Percentiles rank a stretch among this genome's conserved stretches.
Evolutionary conservation across 92 coral and sea anemone species (phyloP).

Genomic region (Umimayanthus chanpuru): DNA sequence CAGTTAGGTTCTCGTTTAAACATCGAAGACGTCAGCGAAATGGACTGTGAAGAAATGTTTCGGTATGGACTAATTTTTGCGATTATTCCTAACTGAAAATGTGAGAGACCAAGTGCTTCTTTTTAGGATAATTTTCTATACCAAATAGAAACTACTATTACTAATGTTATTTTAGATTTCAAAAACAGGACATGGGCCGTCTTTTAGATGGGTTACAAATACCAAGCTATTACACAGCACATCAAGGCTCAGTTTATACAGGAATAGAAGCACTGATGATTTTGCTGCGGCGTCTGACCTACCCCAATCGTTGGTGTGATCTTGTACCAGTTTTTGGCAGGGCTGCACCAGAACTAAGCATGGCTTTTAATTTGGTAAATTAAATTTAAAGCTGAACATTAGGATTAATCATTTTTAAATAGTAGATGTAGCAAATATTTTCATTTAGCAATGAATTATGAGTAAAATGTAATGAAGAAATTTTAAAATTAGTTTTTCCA

Average conservation of each 20-base stretch:
- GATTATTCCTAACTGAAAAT: constrained; percentile 17
- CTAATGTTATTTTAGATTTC: constrained; percentile 38
- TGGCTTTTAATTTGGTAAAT: constrained; percentile 52
- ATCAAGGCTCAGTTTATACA: constrained; percentile 36
- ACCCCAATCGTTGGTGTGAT: neutral
- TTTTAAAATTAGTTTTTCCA: neutral
- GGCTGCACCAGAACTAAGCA: constrained; percentile 52
- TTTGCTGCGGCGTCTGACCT: constrained; percentile 16
- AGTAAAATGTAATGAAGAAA: neutral
- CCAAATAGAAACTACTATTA: neutral
- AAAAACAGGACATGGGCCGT: constrained; percentile 52
- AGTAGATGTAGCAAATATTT: neutral
- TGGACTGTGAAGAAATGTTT: constrained; percentile 54
- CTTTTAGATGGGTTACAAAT: constrained; percentile 47
- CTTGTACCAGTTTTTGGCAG: constrained; percentile 57
- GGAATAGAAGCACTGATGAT: constrained; percentile 57
- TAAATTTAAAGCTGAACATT: constrained; percentile 31
- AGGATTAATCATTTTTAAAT: constrained; percentile 8
- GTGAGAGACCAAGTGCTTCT: constrained; percentile 7
- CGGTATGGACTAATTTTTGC: constrained; percentile 36
- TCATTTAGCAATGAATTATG: neutral
- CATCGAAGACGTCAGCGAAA: constrained; percentile 47
- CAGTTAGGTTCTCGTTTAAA: constrained; percentile 52
- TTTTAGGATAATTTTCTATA: neutral
- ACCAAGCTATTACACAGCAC: constrained; percentile 43